Conservation (phyloP, 2,113 vertebrate species). For the Hiodon tergisus region DNA sequence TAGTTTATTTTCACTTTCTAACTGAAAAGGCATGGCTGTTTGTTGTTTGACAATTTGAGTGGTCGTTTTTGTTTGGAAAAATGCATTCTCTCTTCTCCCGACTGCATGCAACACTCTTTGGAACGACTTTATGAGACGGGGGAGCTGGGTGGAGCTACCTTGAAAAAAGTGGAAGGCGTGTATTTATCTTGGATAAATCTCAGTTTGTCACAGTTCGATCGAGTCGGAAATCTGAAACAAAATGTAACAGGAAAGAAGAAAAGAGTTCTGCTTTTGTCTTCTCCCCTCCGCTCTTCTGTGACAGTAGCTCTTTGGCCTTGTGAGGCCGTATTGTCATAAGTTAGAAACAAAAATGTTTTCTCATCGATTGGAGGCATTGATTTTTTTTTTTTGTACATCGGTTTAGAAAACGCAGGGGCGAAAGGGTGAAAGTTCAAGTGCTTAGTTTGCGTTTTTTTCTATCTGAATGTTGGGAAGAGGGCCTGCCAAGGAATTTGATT, state of each 20-base stretch:
- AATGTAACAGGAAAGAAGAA: constrained; percentile 56
- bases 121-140: neutral
- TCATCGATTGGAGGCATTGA: constrained; percentile 78
- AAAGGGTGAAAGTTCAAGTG: constrained; percentile 79
- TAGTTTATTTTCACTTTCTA: no score
- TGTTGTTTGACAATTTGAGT: no score
- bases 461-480: constrained; percentile 69
- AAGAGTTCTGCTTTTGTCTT: constrained; percentile 75
- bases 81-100: no score
- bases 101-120: neutral
- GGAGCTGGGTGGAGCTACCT: neutral
- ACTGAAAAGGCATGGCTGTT: no score
- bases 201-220: no score
- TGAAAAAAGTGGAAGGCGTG: neutral
- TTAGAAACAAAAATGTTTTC: constrained; percentile 80
- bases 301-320: constrained; percentile 66
- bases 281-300: constrained; percentile 61
- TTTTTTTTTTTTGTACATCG: constrained; percentile 82
- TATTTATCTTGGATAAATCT: no score
- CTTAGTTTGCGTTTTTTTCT: constrained; percentile 71
- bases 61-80: no score
- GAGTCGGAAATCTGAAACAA: no score
- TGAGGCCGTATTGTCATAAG: constrained; percentile 76
- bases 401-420: constrained; percentile 72
- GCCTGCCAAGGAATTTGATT: constrained; percentile 74